Conservation (phyloP, 1,140 invertebrate species). For the Holcopasites calliopsidis region DNA sequence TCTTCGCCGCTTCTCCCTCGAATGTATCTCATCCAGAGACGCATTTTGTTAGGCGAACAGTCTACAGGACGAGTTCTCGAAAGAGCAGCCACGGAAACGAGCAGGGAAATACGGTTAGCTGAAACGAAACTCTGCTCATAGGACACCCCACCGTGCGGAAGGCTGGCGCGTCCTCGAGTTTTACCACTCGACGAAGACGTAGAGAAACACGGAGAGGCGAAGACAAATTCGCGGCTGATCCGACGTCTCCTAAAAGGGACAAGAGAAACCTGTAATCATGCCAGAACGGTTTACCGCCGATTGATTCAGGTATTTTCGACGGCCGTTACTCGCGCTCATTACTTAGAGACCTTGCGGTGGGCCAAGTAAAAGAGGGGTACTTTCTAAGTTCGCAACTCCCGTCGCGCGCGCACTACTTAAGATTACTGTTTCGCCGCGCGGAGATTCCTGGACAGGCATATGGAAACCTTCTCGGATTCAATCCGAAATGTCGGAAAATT, state of each 20-base stretch:
- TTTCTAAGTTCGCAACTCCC: slow-evolving; percentile 11
- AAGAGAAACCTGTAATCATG: not conserved
- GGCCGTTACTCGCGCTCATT: slow-evolving; percentile 44
- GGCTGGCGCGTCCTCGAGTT: slow-evolving; percentile 26
- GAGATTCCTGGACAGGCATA: slow-evolving; percentile 1
- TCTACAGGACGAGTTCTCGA: slow-evolving; percentile 34
- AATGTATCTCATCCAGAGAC: not conserved
- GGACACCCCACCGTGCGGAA: not conserved
- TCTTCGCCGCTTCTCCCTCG: not conserved
- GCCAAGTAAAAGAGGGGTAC: not conserved
- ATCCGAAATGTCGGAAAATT: slow-evolving; percentile 65
- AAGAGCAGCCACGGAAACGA: slow-evolving; percentile 36
- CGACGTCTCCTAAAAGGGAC: not conserved
- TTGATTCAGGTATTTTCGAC: slow-evolving; percentile 34
- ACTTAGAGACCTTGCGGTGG: slow-evolving; percentile 38
- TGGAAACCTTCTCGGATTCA: slow-evolving; percentile 44
- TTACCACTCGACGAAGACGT: slow-evolving; percentile 12
- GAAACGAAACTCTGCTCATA: slow-evolving; percentile 45
- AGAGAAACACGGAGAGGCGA: not conserved
- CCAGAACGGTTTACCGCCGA: slow-evolving; percentile 27
- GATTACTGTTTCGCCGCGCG: slow-evolving; percentile 40
- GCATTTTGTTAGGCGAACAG: slow-evolving; percentile 46
- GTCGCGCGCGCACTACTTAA: slow-evolving; percentile 52
- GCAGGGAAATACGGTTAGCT: slow-evolving; percentile 54
- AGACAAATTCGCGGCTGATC: not conserved